phyloP scores from a whole-genome alignment of 2,888 invertebrate species.

The Amblyteles armatorius region DNA sequence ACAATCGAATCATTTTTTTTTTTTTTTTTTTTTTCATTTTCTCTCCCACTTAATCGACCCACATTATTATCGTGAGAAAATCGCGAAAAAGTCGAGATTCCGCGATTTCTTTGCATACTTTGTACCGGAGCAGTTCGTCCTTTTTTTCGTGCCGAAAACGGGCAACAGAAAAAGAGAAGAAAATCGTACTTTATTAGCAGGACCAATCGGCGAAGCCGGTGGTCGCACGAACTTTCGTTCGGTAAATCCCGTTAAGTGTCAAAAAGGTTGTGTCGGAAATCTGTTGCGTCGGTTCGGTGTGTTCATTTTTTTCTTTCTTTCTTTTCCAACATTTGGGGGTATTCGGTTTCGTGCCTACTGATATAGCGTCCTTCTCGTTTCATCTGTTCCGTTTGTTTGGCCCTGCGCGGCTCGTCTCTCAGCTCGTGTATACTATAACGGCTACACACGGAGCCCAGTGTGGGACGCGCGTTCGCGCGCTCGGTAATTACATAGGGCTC shows the following conservation, averaged over 20 bases:
- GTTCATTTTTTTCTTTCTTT: not conserved
- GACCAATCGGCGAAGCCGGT: not conserved
- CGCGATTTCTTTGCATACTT: not conserved
- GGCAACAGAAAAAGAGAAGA: not conserved
- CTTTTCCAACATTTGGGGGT: conserved; percentile 53
- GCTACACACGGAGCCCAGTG: conserved; percentile 66
- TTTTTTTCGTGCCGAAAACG: not conserved
- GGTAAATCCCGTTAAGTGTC: conserved; percentile 53
- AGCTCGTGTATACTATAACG: conserved; percentile 2
- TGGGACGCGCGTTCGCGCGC: conserved; percentile 73
- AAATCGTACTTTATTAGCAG: conserved; percentile 20
- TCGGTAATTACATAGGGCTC: conserved; percentile 80
- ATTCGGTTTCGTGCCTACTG: conserved; percentile 69
- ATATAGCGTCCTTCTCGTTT: conserved; percentile 53
- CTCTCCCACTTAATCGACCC: conserved; percentile 73
- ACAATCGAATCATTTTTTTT: conserved; percentile 31
- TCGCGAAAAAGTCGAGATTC: conserved; percentile 74
- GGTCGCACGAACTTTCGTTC: conserved; percentile 39
- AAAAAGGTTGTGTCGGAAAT: conserved; percentile 21
- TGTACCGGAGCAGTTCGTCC: not conserved
- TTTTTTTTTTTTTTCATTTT: conserved; percentile 11
- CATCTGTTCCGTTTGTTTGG: conserved; percentile 39
- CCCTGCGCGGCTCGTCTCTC: conserved; percentile 42
- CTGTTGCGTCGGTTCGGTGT: not conserved
- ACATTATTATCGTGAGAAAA: conserved; percentile 80